phyloP scores from a whole-genome alignment of 2,888 invertebrate species.

The Drosophila conformis region DNA sequence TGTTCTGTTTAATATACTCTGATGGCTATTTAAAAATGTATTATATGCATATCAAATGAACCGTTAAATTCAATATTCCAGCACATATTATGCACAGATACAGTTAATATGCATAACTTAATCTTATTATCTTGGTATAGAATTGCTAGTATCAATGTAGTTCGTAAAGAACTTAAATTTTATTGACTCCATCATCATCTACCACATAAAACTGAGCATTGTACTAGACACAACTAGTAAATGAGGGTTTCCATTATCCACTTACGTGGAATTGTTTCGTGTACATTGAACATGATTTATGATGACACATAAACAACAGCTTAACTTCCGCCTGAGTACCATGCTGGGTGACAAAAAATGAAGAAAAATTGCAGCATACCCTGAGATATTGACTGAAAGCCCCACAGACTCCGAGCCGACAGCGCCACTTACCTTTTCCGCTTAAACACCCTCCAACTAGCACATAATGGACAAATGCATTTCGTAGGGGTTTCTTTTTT shows the following conservation, averaged over 20 bases:
- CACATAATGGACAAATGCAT: slow-evolving; percentile 69
- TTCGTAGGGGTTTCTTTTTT: slow-evolving; percentile 62
- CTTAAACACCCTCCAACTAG: slow-evolving; percentile 68
- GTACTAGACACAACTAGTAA: slow-evolving; percentile 6
- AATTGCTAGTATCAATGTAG: background rate
- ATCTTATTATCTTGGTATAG: background rate
- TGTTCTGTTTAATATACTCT: background rate
- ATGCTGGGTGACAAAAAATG: slow-evolving; percentile 60
- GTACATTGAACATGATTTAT: slow-evolving; percentile 81
- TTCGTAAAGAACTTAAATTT: background rate
- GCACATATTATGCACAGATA: slow-evolving; percentile 6
- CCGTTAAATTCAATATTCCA: slow-evolving; percentile 5
- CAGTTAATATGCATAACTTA: background rate
- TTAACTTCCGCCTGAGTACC: slow-evolving; percentile 76
- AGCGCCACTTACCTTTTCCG: slow-evolving; percentile 77
- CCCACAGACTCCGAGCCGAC: slow-evolving; percentile 5
- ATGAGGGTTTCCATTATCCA: slow-evolving; percentile 67
- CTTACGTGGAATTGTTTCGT: slow-evolving; percentile 75
- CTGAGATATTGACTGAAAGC: slow-evolving; percentile 80
- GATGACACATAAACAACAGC: slow-evolving; percentile 80
- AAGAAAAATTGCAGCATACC: slow-evolving; percentile 72
- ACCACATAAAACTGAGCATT: slow-evolving; percentile 10
- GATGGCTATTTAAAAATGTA: background rate
- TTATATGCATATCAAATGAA: background rate
- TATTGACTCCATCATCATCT: background rate